Evolutionary conservation across 2,888 invertebrate species (phyloP).

Genomic region (Lamellibrachia columna): DNA sequence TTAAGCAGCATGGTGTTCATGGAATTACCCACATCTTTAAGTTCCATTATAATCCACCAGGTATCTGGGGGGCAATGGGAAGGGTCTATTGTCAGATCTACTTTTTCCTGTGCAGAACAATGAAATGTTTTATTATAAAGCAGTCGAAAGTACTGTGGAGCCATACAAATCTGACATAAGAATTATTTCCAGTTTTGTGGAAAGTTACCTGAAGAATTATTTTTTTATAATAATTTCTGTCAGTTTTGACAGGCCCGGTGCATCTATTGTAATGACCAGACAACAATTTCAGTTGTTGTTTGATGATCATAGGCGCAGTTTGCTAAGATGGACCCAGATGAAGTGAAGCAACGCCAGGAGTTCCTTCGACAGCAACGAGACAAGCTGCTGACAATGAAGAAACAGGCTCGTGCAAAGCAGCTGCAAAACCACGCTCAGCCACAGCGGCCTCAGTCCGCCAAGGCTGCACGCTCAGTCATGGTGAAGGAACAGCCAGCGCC

Average conservation of each 20-base stretch:
- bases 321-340: slow-evolving; percentile 60
- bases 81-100: too few species aligned
- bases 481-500: slow-evolving; percentile 64
- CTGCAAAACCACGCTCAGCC: slow-evolving; percentile 69
- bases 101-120: too few species aligned
- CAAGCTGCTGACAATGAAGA: slow-evolving; percentile 88
- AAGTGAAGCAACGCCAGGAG: slow-evolving; percentile 81
- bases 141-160: too few species aligned
- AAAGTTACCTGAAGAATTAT: neutral
- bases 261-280: neutral
- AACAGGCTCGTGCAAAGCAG: slow-evolving; percentile 84
- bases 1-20: too few species aligned
- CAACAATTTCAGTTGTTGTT: neutral
- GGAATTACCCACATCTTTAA: too few species aligned
- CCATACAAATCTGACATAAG: too few species aligned
- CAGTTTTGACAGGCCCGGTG: too few species aligned
- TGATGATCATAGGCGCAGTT: neutral
- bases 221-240: neutral
- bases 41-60: too few species aligned
- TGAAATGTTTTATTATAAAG: too few species aligned
- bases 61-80: too few species aligned
- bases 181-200: neutral
- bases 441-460: slow-evolving; percentile 78
- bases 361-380: slow-evolving; percentile 90
- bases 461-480: slow-evolving; percentile 70